phyloP scores from a whole-genome alignment of 2,797 vertebrate species.

The Enteromius afrohamiltoni region DNA sequence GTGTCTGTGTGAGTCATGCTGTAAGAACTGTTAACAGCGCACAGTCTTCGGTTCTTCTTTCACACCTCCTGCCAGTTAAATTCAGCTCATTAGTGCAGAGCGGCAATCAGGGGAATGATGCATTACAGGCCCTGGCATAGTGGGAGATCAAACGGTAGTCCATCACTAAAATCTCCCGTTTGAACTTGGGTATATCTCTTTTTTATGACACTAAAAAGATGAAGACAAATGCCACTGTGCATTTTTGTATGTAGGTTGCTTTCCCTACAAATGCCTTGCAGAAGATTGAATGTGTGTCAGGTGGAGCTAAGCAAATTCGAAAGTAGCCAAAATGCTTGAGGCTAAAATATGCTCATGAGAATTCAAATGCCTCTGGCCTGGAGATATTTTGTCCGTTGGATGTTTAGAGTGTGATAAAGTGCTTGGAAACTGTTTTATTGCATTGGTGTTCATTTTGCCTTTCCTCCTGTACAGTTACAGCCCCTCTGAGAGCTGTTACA shows the following conservation, averaged over 20 bases:
- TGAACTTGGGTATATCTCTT: conserved; percentile 12
- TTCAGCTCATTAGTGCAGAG: conserved; percentile 55
- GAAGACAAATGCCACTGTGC: not conserved
- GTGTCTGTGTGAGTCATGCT: conserved; percentile 48
- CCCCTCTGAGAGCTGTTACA: conserved; percentile 41
- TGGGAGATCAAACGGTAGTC: conserved; percentile 25
- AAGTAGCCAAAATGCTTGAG: conserved; percentile 31
- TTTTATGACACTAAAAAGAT: not conserved
- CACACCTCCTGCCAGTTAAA: conserved; percentile 49
- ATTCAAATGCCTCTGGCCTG: conserved; percentile 29
- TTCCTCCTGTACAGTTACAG: conserved; percentile 44
- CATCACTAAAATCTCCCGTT: not conserved
- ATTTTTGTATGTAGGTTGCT: not conserved
- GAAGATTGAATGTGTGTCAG: not conserved
- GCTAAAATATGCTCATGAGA: conserved; percentile 37
- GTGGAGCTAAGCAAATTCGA: not conserved
- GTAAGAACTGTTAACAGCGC: conserved; percentile 51
- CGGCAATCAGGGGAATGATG: conserved; percentile 10
- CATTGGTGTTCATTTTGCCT: conserved; percentile 32
- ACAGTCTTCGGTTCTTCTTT: conserved; percentile 46
- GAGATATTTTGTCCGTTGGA: conserved; percentile 27
- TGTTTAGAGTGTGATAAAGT: conserved; percentile 54
- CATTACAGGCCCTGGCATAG: conserved; percentile 4
- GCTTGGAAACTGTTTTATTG: conserved; percentile 36
- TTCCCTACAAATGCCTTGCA: not conserved